Evolutionary conservation across 2,113 vertebrate species (phyloP).

Genomic region (Otus sunia): DNA sequence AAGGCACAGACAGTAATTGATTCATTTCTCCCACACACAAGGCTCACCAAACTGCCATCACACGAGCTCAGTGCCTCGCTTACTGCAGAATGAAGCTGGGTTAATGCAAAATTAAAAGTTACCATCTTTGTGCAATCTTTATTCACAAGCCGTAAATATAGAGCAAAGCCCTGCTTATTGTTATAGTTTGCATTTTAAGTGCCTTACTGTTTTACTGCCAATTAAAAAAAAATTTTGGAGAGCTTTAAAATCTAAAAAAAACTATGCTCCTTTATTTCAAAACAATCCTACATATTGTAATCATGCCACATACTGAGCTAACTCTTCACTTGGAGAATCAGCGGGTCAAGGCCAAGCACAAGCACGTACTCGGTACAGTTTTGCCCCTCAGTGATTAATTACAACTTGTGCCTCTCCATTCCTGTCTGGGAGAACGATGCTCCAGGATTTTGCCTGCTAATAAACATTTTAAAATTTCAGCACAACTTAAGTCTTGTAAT

Average conservation of each 20-base stretch:
- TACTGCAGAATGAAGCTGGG: background rate
- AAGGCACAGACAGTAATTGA: background rate
- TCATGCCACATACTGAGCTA: background rate
- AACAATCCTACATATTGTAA: background rate
- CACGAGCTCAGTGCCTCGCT: background rate
- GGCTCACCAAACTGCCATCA: background rate
- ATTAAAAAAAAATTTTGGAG: background rate
- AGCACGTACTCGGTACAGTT: background rate
- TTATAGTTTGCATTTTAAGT: constrained; percentile 6
- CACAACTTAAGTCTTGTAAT: background rate
- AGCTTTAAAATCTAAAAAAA: background rate
- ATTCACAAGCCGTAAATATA: background rate
- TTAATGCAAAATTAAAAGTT: constrained; percentile 31
- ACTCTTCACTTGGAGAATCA: background rate
- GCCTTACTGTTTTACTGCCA: background rate
- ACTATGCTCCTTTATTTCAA: background rate
- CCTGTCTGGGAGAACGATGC: background rate
- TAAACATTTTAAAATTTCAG: background rate
- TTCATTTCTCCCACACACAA: background rate
- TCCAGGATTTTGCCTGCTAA: background rate
- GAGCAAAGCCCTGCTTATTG: background rate
- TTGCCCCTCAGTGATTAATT: background rate
- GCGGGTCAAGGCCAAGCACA: background rate
- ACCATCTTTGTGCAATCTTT: background rate
- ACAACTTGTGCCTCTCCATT: background rate